Evolutionary conservation across 92 coral and sea anemone genomes (phyloP), one percentile per base, ranked within the genome.

Genomic region (Metridium senile): DNA sequence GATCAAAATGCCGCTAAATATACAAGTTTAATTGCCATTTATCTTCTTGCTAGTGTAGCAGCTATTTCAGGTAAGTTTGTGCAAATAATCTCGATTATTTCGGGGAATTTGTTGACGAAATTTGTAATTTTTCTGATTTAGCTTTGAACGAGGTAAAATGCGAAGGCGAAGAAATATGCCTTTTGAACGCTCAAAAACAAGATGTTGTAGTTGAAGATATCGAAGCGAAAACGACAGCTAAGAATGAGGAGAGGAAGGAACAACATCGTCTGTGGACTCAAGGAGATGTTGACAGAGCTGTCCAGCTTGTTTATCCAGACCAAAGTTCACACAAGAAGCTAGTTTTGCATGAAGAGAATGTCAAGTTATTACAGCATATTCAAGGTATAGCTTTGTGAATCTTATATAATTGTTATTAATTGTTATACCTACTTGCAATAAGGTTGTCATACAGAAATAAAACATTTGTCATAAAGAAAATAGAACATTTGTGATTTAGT

Each of bases 291-390:
- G 90, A 86, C 34, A 75, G 58, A 11, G 86, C 90, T n/a, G 78
- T 86, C 23, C 90, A 86, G 32, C 72, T 86, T 45, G 87, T 86
- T 59, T 75, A 79, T 43, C 90, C 90, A 21, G 90, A 86, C 32
- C 62, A 80, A 26, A 18, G 46, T 22, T 66, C 90, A 52, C 90
- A 86, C 74, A 86, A 81, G 58, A 69, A 86, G 68, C 72, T 86
- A 21, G 74, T 81, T 58, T 74, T 86, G 66, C 74, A 71, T 59
- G 62, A 86, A 66, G 90, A 86, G 52, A 86, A 86, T 64, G 25
- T 86, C 31, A 81, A 81, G 54, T 68, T 86, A 52, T 75, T 86
- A 19, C 86, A 76, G 73, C 62, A 81, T 65, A 76, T 86, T 3
- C 90, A 86, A 81, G 90, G 90, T 85, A 51, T 11, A 21, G 13